Evolutionary conservation across 2,797 vertebrate species (phyloP).

Genomic region (Rhynchotus rufescens): DNA sequence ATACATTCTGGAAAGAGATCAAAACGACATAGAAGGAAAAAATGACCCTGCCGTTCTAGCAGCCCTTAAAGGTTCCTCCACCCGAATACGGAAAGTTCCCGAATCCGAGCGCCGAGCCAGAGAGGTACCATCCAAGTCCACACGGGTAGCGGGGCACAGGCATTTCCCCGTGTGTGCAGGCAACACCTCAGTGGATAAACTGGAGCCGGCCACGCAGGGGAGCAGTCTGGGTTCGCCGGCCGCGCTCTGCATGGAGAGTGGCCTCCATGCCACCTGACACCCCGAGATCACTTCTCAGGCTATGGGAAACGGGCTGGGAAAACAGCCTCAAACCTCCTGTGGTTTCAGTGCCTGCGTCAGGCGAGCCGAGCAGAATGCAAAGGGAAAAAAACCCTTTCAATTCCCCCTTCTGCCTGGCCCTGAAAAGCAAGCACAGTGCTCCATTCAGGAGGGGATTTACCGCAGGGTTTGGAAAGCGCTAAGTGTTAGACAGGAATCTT

Average conservation of each 20-base stretch:
- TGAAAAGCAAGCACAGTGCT: slow-evolving; percentile 67
- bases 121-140: neutral
- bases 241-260: slow-evolving; percentile 14
- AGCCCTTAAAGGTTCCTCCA: neutral
- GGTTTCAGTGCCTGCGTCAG: slow-evolving; percentile 59
- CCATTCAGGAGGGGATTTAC: slow-evolving; percentile 73
- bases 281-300: slow-evolving; percentile 63
- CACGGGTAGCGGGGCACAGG: neutral
- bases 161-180: slow-evolving; percentile 13
- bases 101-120: neutral
- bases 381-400: slow-evolving; percentile 58
- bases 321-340: slow-evolving; percentile 67
- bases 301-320: slow-evolving; percentile 72
- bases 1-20: neutral
- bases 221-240: slow-evolving; percentile 30
- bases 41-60: neutral
- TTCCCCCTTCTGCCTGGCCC: slow-evolving; percentile 37
- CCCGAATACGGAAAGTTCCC: neutral
- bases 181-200: slow-evolving; percentile 30
- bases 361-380: slow-evolving; percentile 59
- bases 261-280: slow-evolving; percentile 61
- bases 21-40: neutral
- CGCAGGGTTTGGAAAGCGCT: slow-evolving; percentile 46
- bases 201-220: neutral
- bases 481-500: slow-evolving; percentile 49